These are phyloP conservation scores for Murina feae DNA, from an alignment of 2,113 vertebrate genomes.

Conservation along the genomic window DNA sequence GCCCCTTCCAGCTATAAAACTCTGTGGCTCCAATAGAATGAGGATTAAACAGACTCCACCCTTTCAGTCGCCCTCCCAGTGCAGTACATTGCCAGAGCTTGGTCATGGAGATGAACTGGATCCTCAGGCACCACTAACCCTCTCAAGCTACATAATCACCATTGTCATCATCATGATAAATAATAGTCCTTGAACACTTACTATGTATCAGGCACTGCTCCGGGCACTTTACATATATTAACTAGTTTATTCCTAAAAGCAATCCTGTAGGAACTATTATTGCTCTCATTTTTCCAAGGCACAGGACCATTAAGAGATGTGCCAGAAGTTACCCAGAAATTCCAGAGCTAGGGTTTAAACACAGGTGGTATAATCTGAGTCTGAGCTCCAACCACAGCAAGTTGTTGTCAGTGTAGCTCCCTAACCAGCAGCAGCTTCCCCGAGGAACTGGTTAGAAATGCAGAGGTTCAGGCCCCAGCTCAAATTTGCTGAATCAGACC, in stretches of 20 bases:
- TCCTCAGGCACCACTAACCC: neutral
- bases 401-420: neutral
- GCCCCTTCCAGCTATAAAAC: slow-evolving; percentile 53
- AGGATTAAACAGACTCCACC: neutral
- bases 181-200: neutral
- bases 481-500: neutral
- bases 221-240: neutral
- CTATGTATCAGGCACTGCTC: neutral
- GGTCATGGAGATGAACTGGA: neutral
- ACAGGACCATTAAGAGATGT: neutral
- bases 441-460: neutral
- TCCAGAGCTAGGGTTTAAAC: neutral
- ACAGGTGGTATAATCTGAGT: neutral
- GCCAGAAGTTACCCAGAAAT: neutral
- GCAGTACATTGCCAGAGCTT: neutral
- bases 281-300: neutral
- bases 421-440: neutral
- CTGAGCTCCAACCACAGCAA: neutral
- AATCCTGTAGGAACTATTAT: neutral
- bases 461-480: neutral
- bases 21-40: slow-evolving; percentile 34
- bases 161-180: neutral
- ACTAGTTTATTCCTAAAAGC: slow-evolving; percentile 6
- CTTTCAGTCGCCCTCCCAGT: neutral
- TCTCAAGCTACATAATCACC: neutral